phyloP scores from a whole-genome alignment of 2,113 vertebrate genomes.

The Urocitellus parryii region DNA sequence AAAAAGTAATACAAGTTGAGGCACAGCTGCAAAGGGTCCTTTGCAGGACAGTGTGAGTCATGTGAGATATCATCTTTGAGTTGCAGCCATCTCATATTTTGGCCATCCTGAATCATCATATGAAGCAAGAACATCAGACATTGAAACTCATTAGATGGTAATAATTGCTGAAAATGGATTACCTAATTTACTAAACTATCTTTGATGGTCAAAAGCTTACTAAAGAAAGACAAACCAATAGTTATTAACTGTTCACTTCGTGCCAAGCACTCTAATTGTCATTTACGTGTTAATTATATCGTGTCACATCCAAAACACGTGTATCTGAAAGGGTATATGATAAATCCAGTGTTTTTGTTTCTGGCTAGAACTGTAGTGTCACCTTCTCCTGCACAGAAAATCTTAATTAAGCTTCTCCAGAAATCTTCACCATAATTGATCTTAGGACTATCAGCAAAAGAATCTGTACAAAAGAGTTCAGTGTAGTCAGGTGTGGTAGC shows the following conservation, averaged over 20 bases:
- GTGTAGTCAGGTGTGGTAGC: too few species aligned
- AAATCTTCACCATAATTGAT: too few species aligned
- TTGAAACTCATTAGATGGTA: background rate
- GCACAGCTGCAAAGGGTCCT: background rate
- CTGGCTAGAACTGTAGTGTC: background rate
- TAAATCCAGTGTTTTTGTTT: background rate
- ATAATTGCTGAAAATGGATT: background rate
- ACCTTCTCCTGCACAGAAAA: too few species aligned
- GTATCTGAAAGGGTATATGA: background rate
- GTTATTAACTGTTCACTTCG: background rate
- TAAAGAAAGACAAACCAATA: slow-evolving; percentile 49
- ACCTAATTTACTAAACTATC: slow-evolving; percentile 22
- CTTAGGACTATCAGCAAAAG: too few species aligned
- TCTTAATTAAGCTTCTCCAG: too few species aligned
- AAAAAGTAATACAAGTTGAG: background rate
- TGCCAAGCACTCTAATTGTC: background rate
- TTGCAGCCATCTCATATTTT: background rate
- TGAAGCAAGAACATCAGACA: slow-evolving; percentile 3
- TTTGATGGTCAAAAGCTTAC: background rate
- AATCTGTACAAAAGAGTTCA: too few species aligned
- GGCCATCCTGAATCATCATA: background rate
- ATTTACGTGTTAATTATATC: slow-evolving; percentile 34
- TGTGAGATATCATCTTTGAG: background rate
- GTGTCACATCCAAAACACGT: slow-evolving; percentile 34
- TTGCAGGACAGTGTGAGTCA: background rate